Conservation (phyloP, 2,113 vertebrate genomes). For the Amphilophus citrinellus region DNA sequence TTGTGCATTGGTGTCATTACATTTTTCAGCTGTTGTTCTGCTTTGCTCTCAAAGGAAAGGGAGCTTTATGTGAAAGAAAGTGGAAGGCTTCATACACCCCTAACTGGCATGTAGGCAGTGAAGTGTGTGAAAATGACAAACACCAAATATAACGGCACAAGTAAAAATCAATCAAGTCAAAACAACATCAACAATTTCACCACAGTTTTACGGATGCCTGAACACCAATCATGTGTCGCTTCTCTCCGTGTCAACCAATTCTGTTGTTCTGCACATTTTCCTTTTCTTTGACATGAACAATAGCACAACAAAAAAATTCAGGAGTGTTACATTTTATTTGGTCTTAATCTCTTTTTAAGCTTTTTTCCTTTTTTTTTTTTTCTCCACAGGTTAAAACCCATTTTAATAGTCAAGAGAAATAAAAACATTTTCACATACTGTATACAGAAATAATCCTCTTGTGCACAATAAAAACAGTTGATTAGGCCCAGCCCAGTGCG, state of each 20-base stretch:
- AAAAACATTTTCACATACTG: constrained; percentile 77
- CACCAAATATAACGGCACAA: neutral
- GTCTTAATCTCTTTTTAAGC: constrained; percentile 73
- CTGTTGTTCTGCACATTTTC: neutral
- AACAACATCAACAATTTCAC: neutral
- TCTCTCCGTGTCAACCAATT: neutral
- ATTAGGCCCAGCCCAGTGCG: constrained; percentile 86
- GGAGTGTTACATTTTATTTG: constrained; percentile 84
- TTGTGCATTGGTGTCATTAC: neutral
- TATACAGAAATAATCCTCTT: constrained; percentile 72
- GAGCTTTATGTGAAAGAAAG: neutral
- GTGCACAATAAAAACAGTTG: constrained; percentile 73
- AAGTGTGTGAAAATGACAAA: neutral
- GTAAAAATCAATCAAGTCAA: neutral
- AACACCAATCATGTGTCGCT: neutral
- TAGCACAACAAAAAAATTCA: constrained; percentile 10
- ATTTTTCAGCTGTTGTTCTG: neutral
- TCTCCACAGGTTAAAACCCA: constrained; percentile 85
- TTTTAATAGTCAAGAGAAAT: constrained; percentile 76
- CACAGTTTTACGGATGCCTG: neutral
- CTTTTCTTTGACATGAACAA: neutral
- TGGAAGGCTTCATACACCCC: neutral
- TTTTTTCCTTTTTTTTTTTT: constrained; percentile 51
- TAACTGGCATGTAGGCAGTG: neutral
- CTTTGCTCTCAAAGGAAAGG: neutral